These are phyloP conservation scores for Cactoblastis cactorum DNA, from an alignment of 2,888 invertebrate genomes.

Conservation along the genomic window DNA sequence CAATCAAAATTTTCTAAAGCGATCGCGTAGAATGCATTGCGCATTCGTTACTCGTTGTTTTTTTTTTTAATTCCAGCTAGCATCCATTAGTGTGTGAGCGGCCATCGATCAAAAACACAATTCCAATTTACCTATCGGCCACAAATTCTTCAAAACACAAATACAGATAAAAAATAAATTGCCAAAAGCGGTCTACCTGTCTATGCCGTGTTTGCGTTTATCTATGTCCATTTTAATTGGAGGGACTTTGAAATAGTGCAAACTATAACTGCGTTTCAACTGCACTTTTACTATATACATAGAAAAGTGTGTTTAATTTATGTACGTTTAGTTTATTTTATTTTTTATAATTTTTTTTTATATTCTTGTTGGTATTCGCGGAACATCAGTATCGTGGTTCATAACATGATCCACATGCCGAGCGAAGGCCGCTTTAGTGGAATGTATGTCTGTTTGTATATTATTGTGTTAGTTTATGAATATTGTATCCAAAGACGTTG, in stretches of 20 bases:
- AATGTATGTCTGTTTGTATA: no score
- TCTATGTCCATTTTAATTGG: conserved; percentile 22
- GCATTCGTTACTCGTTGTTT: conserved; percentile 33
- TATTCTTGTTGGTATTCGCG: no score
- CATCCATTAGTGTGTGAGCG: conserved; percentile 47
- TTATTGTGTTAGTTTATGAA: no score
- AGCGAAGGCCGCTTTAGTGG: no score
- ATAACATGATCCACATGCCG: no score
- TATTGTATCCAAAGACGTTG: no score
- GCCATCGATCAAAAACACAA: conserved; percentile 69
- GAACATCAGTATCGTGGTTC: no score
- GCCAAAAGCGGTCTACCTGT: conserved; percentile 26
- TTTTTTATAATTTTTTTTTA: no score
- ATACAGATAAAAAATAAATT: conserved; percentile 59
- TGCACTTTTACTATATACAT: no score
- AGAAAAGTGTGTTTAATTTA: no score
- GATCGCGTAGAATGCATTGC: conserved; percentile 51
- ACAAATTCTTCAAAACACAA: conserved; percentile 70
- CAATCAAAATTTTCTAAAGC: conserved; percentile 39
- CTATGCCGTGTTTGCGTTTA: conserved; percentile 22
- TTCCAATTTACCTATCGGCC: conserved; percentile 74
- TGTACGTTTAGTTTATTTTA: not conserved
- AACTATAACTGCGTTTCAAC: no score
- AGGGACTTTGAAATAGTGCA: not conserved
- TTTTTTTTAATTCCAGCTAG: conserved; percentile 36